phyloP scores from a whole-genome alignment of 2,888 invertebrate species.

The Yponomeuta evonymella region DNA sequence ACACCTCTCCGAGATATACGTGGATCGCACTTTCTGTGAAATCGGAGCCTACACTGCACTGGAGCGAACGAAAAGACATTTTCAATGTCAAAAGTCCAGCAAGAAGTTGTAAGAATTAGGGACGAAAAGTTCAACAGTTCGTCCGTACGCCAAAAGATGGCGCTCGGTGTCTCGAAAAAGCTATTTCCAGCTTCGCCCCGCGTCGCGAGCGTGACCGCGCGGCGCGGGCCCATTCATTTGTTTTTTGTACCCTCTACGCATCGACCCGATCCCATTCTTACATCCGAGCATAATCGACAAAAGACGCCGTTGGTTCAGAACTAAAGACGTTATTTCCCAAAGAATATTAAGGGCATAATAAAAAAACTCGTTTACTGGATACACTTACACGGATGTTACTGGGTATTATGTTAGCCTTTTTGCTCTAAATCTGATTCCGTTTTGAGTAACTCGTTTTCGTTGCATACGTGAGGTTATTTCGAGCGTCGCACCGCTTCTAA shows the following conservation, averaged over 20 bases:
- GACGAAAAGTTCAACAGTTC: constrained; percentile 22
- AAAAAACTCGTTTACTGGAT: constrained; percentile 40
- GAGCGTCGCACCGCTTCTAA: not conserved
- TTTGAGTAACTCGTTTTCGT: constrained; percentile 23
- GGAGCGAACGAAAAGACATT: no score
- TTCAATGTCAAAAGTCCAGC: no score
- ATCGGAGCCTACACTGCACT: no score
- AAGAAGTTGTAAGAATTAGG: not conserved
- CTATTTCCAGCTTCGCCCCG: constrained; percentile 23
- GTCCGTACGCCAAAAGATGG: constrained; percentile 35
- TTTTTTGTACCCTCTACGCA: constrained; percentile 47
- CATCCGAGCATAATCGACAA: constrained; percentile 62
- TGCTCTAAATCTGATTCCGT: constrained; percentile 21
- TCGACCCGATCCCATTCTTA: constrained; percentile 56
- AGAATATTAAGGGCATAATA: constrained; percentile 9
- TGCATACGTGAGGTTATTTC: constrained; percentile 19
- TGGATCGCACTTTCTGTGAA: no score
- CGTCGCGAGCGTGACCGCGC: constrained; percentile 31
- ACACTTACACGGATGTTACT: constrained; percentile 34
- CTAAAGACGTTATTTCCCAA: constrained; percentile 46
- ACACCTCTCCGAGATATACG: no score
- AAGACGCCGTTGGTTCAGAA: constrained; percentile 49
- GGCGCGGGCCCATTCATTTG: constrained; percentile 35
- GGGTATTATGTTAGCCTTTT: constrained; percentile 33
- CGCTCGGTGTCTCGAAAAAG: constrained; percentile 27